Percentiles rank a stretch among this genome's conserved stretches.
phyloP scores from a whole-genome alignment of 2,797 vertebrate genomes.

The Eospalax fontanierii region DNA sequence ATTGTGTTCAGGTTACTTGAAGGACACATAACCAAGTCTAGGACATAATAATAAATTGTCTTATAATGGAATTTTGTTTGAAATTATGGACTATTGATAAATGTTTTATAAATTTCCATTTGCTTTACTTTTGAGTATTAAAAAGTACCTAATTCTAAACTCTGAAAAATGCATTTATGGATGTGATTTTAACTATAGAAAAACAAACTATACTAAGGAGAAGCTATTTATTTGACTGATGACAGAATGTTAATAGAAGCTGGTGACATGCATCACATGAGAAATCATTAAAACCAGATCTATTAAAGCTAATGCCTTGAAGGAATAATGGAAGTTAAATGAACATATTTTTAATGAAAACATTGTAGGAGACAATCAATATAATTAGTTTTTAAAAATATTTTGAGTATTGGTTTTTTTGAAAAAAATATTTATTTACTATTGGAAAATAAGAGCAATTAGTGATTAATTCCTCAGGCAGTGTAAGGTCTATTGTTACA shows the following conservation, averaged over 20 bases:
- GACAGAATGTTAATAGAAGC: constrained; percentile 87
- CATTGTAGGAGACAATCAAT: constrained; percentile 66
- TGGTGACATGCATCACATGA: constrained; percentile 85
- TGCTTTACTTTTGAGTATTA: neutral
- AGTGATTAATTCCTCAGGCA: constrained; percentile 70
- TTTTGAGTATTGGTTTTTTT: constrained; percentile 72
- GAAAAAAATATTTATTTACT: constrained; percentile 69
- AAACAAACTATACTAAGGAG: constrained; percentile 75
- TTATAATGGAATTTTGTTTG: neutral
- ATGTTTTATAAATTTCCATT: constrained; percentile 20
- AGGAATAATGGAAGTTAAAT: constrained; percentile 87
- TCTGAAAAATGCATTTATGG: constrained; percentile 39
- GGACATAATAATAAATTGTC: neutral
- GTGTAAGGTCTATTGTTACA: constrained; percentile 75
- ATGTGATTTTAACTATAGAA: constrained; percentile 63
- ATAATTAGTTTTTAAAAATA: constrained; percentile 75
- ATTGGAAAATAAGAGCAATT: constrained; percentile 70
- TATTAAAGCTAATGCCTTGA: constrained; percentile 87
- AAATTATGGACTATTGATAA: constrained; percentile 55
- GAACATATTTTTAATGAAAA: constrained; percentile 86
- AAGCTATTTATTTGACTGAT: constrained; percentile 84
- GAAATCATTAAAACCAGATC: constrained; percentile 87
- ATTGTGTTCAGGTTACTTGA: constrained; percentile 4
- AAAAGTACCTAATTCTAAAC: constrained; percentile 32
- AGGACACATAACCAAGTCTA: neutral